Percentiles rank a stretch among this genome's conserved stretches.
Evolutionary conservation across 2,113 vertebrate species (phyloP).

Genomic region (Ammospiza nelsoni): DNA sequence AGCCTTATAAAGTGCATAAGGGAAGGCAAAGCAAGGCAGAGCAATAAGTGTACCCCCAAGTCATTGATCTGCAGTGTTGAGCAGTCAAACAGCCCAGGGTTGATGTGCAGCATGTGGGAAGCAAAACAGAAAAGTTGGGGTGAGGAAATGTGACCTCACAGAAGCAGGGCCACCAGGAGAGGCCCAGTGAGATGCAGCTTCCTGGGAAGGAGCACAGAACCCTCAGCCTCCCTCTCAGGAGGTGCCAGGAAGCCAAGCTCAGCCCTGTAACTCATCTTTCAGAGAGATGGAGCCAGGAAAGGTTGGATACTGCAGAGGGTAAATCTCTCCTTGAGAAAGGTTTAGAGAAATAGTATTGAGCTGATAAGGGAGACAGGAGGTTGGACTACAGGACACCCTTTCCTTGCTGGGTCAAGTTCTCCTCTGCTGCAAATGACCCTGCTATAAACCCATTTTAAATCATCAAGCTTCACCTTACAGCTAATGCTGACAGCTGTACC

Average conservation of each 20-base stretch:
- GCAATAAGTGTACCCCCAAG: not conserved
- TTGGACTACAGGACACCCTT: not conserved
- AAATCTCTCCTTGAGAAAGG: not conserved
- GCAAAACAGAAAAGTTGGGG: not conserved
- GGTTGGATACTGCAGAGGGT: not conserved
- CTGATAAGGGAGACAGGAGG: not conserved
- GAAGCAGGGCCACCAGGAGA: not conserved
- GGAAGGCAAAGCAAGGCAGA: not conserved
- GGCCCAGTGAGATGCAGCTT: not conserved
- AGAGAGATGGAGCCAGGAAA: not conserved
- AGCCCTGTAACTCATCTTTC: not conserved
- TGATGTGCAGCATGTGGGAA: not conserved
- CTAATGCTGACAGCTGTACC: not conserved
- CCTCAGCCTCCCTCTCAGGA: not conserved
- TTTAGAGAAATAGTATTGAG: not conserved
- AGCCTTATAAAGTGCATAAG: not conserved
- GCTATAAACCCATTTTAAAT: not conserved
- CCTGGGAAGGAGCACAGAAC: not conserved
- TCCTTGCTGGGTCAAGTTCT: not conserved
- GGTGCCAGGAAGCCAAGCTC: not conserved
- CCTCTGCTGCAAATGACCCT: not conserved
- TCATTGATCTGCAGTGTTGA: not conserved
- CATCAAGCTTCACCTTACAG: not conserved
- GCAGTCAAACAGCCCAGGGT: not conserved
- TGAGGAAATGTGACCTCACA: not conserved